These are phyloP conservation scores for Idaea dimidiata DNA, from an alignment of 2,888 invertebrate species.

Conservation along the genomic window DNA sequence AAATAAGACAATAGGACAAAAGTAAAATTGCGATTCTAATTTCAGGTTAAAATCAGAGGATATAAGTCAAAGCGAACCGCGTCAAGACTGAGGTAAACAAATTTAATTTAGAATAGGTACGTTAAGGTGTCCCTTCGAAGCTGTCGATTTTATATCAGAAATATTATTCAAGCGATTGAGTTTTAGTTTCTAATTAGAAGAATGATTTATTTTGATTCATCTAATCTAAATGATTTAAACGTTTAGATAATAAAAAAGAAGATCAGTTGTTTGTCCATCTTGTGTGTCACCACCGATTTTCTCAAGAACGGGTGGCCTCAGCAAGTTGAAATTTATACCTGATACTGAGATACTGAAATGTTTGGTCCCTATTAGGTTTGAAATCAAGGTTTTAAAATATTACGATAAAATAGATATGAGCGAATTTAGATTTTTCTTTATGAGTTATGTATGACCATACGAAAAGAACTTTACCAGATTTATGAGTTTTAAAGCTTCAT, in stretches of 20 bases:
- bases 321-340: too few relatives aligned
- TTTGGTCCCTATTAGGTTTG: too few relatives aligned
- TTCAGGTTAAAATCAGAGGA: constrained; percentile 68
- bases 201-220: neutral
- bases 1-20: constrained; percentile 29
- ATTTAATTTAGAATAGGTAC: constrained; percentile 4
- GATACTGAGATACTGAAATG: too few relatives aligned
- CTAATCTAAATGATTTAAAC: too few relatives aligned
- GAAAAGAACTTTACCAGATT: too few relatives aligned
- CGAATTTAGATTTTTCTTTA: too few relatives aligned
- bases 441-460: too few relatives aligned
- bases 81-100: constrained; percentile 50
- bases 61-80: constrained; percentile 47
- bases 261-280: neutral
- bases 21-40: constrained; percentile 60
- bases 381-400: too few relatives aligned
- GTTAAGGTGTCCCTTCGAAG: neutral
- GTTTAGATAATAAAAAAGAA: neutral
- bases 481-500: too few relatives aligned
- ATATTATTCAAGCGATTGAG: too few relatives aligned
- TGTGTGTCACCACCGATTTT: neutral
- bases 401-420: too few relatives aligned
- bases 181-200: neutral
- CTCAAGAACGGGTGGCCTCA: too few relatives aligned
- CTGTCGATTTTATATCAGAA: neutral